Evolutionary conservation across 2,113 vertebrate genomes (phyloP), one percentile per base, ranked within the genome.

Genomic region (Psittacula cyanocephala): DNA sequence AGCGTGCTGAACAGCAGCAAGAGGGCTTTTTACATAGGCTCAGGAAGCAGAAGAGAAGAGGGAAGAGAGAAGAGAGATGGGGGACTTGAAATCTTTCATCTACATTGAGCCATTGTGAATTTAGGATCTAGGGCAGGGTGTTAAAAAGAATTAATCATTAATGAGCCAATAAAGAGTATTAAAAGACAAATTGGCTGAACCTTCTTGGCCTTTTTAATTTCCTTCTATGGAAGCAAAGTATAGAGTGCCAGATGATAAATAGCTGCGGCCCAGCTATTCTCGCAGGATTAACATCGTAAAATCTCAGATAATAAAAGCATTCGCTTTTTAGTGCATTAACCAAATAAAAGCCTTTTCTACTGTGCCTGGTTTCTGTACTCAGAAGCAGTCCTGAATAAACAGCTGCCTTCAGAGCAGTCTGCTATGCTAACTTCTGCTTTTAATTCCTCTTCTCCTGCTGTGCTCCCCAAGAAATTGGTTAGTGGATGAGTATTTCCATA

Each of bases 181-280:
- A 96, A 95, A 97, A 93, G 95, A 92, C 86, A 97, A 92, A 95
- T 94, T 97, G 95, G 92, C 94, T 97, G 94, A 97, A 97, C 92
- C 46, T 95, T 81, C 53, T 57, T 95, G 89, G 64, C 96, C 88
- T 91, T 71, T 86, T 96, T 92, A 22, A 84, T 95, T 97, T 93
- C 95, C 85, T 93, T 92, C 88, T 91, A 7, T 87, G 83, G 91
- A 95, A 97, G 85, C 31, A 75, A 96, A 97, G 71, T 81, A 47
- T 39, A 88, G 80, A 60, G 50, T 57, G 33, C 96, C 79, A 96
- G 95, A 89, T 96, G 88, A 96, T 67, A 93, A 59, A 55, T 75
- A 89, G 93, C 72, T 93, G 55, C 57, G 83, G 75, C 88, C 50
- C 86, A 91, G 78, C 64, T 37, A 44, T 71, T 87, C 77, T 88